A percentile compares a stretch with the other conserved stretches of the same genome.
phyloP scores from a whole-genome alignment of 92 coral and sea anemone species.

The Blastomussa wellsi region DNA sequence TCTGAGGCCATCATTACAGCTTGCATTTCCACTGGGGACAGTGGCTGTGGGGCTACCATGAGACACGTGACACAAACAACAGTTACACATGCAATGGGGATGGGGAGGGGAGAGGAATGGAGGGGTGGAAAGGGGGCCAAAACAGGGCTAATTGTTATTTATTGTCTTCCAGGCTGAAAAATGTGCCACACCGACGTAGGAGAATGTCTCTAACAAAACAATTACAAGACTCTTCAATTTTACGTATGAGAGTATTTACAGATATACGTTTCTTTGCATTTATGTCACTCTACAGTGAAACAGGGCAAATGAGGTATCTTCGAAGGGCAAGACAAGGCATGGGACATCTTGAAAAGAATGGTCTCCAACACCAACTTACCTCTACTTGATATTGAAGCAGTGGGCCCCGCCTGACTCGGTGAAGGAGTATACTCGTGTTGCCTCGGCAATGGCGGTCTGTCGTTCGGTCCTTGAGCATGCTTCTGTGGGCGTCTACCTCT shows the following conservation, averaged over 20 bases:
- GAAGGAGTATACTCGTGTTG: slow-evolving; percentile 60
- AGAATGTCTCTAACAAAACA: too few species aligned
- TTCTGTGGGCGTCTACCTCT: slow-evolving; percentile 52
- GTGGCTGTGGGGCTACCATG: slow-evolving; percentile 59
- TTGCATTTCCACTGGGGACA: slow-evolving; percentile 90
- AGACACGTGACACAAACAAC: background rate
- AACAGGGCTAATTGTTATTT: background rate
- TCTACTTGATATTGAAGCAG: slow-evolving; percentile 57
- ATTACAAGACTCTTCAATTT: too few species aligned
- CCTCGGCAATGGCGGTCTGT: slow-evolving; percentile 70
- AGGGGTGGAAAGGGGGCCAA: background rate
- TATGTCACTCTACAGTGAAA: too few species aligned
- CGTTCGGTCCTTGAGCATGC: slow-evolving; percentile 45
- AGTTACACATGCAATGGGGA: background rate
- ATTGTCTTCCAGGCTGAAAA: background rate
- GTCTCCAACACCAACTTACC: slow-evolving; percentile 36
- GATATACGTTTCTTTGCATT: too few species aligned
- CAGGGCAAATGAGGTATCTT: too few species aligned
- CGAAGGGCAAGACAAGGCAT: too few species aligned
- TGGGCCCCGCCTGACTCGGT: slow-evolving; percentile 65
- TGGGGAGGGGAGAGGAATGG: background rate
- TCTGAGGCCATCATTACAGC: slow-evolving; percentile 98
- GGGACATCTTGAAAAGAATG: background rate
- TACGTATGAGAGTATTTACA: too few species aligned
- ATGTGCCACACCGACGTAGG: background rate